These are phyloP conservation scores for Scylla paramamosain DNA, from an alignment of 1,140 invertebrate genomes.

Conservation along the genomic window DNA sequence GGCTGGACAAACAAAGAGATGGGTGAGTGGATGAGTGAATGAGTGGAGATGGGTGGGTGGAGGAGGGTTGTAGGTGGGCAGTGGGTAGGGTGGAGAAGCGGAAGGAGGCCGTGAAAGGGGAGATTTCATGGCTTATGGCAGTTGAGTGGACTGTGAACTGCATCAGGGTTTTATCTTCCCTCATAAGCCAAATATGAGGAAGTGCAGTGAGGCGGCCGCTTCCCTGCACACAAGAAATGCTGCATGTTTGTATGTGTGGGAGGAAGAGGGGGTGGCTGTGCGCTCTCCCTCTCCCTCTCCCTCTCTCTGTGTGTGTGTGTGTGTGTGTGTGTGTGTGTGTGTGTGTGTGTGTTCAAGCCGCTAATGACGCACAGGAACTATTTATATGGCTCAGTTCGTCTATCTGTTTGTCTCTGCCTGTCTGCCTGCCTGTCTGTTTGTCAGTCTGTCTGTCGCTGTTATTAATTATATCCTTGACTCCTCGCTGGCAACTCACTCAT, in stretches of 20 bases:
- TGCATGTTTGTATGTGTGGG: too few relatives aligned
- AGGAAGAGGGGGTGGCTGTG: too few relatives aligned
- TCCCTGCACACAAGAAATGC: background rate
- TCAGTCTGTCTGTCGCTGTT: background rate
- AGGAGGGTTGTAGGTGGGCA: too few relatives aligned
- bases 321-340: constrained; percentile 18
- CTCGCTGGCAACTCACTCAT: background rate
- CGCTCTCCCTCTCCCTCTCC: too few relatives aligned
- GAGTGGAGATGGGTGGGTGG: background rate
- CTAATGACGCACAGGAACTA: background rate
- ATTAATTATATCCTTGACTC: background rate
- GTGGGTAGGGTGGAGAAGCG: background rate
- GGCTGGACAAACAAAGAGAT: background rate
- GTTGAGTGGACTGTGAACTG: background rate
- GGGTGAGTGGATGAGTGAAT: background rate
- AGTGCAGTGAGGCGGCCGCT: background rate
- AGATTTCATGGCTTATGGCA: constrained; percentile 38
- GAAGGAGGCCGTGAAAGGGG: background rate
- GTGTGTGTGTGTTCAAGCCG: background rate
- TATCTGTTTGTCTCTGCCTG: too few relatives aligned
- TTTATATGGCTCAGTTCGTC: background rate
- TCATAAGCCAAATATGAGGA: constrained; percentile 30
- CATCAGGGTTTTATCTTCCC: background rate
- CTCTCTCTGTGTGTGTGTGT: constrained; percentile 21
- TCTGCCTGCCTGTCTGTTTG: background rate